Evolutionary conservation across 2,797 vertebrate species (phyloP).

Genomic region (Distichodus sexfasciatus): DNA sequence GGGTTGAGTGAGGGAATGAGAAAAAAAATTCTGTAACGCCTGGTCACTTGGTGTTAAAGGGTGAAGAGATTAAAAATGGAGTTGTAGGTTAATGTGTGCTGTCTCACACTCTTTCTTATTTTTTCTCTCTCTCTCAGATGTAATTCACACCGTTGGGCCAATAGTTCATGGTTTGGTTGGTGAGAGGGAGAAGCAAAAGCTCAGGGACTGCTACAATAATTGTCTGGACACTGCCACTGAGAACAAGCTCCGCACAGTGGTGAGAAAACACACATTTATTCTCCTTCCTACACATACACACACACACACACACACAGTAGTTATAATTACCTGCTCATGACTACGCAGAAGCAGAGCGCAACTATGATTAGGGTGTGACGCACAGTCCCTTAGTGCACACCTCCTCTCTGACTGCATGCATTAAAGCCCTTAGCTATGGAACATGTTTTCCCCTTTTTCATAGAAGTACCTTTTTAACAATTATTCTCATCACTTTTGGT

Average conservation of each 20-base stretch:
- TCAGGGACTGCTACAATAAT: conserved; percentile 81
- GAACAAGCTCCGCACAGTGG: conserved; percentile 75
- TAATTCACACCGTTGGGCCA: conserved; percentile 89
- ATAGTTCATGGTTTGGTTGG: conserved; percentile 75
- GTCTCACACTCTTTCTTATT: conserved; percentile 11
- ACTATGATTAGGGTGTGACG: background rate
- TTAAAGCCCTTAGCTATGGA: no score
- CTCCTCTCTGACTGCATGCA: no score
- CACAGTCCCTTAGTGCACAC: background rate
- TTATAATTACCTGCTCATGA: conserved; percentile 10
- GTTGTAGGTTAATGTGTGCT: background rate
- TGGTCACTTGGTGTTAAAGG: background rate
- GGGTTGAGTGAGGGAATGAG: background rate
- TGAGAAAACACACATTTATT: conserved; percentile 64
- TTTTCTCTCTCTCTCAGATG: conserved; percentile 65
- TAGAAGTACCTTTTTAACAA: no score
- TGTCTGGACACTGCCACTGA: conserved; percentile 72
- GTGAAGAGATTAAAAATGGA: background rate
- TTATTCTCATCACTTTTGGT: no score
- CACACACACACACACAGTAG: conserved; percentile 4
- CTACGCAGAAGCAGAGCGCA: conserved; percentile 10
- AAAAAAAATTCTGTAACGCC: background rate
- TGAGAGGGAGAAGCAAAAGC: conserved; percentile 67
- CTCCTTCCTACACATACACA: background rate
- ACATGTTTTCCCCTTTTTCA: no score